Evolutionary conservation across 35 echinoderm and acorn worm genomes (phyloP).

Genomic region (Acanthaster planci): DNA sequence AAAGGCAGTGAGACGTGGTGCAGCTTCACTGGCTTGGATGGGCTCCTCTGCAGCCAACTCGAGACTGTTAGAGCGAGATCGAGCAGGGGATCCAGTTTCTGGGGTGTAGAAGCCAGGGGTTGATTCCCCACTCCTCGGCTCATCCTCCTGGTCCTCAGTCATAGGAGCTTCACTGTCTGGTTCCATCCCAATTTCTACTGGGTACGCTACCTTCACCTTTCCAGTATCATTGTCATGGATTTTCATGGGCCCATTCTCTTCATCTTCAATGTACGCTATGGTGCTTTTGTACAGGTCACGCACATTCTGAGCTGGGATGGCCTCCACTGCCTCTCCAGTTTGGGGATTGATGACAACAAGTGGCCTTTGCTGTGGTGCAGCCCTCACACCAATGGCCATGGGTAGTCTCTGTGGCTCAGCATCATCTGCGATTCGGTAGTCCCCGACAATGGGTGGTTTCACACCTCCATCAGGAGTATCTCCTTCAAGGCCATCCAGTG

Average conservation of each 20-base stretch:
- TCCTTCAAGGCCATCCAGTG: conserved; percentile 28
- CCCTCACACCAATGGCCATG: conserved; percentile 29
- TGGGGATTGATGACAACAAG: conserved; percentile 48
- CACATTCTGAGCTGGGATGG: conserved; percentile 42
- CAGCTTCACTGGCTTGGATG: conserved; percentile 17
- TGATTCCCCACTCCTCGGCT: conserved; percentile 20
- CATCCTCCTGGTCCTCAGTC: neutral
- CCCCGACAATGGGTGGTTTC: neutral
- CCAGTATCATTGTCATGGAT: conserved; percentile 49
- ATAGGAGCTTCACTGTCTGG: neutral
- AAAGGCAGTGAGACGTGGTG: conserved; percentile 30
- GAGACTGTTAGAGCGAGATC: neutral
- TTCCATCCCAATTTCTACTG: neutral
- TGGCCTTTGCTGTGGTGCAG: conserved; percentile 18
- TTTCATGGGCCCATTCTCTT: conserved; percentile 38
- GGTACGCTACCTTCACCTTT: conserved; percentile 30
- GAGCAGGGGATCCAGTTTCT: conserved; percentile 36
- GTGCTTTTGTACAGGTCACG: conserved; percentile 24
- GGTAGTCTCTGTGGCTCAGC: conserved; percentile 18
- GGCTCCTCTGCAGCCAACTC: neutral
- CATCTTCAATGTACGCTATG: conserved; percentile 38
- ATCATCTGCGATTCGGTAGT: conserved; percentile 21
- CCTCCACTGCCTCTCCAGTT: conserved; percentile 48
- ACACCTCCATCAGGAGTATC: conserved; percentile 37
- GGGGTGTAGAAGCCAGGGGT: conserved; percentile 52